Evolutionary conservation across 1,140 invertebrate genomes (phyloP), one percentile per base, ranked within the genome.

Genomic region (Drosophila sp.): DNA sequence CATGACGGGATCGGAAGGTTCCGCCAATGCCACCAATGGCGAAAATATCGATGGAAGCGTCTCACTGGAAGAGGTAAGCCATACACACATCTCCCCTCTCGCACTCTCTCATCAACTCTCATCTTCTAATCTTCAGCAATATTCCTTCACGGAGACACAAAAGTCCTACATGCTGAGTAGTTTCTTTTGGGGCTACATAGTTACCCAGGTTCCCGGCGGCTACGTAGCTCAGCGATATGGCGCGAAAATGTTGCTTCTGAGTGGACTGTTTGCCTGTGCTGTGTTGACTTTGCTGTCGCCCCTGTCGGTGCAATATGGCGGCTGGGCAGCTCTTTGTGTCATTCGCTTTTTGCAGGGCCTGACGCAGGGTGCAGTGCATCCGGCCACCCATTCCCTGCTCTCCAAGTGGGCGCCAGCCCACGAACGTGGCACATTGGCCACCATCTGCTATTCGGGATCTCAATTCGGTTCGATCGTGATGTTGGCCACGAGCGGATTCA

Each of bases 331-430:
- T 23, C 91, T 67, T n/a, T 81, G 81, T 84, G 89, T 92, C 78
- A 90, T 95, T 11, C 93, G 97, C 40, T 94, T 97, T 0, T 70
- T 96, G 0, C 95, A 96, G 91, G 97, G 97, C 0, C 89, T 98
- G 0, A 93, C 93, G 41, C 95, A 98, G 93, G 97, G 97, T 29
- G 94, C 96, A 4, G 94, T 96, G n/a, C 96, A 96, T 89, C 97
- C 97, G 0, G 94, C 95, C 41, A 94, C 96, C 4, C 97, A 98
- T 80, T 95, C 95, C 0, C 91, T 98, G 23, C 93, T 98, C 58
- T 95, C 96, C 0, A 96, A 96, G 86, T 98, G 97, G 97, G 71
- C 94, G 4, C 95, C 95, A 1, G 90, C 92, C 1, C 90, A 93
- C 7, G 95, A 96, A 84, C 90, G 94, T 40, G 94, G 94, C 2